phyloP scores from a whole-genome alignment of 2,797 vertebrate species.

The Erethizon dorsatum region DNA sequence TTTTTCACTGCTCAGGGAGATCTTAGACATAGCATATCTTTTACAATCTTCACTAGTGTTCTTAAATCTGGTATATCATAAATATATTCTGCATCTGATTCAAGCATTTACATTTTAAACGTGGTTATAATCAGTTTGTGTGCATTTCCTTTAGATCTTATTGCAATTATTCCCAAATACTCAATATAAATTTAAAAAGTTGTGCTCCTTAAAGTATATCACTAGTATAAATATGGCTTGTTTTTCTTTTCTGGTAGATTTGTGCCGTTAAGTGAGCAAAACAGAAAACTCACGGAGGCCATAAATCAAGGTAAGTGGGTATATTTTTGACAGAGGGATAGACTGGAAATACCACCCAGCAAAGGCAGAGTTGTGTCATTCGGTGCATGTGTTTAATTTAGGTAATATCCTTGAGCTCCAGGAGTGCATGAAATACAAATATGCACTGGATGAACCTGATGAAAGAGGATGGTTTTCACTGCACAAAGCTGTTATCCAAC shows the following conservation, averaged over 20 bases:
- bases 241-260: conserved; percentile 86
- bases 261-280: conserved; percentile 90
- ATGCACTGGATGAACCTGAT: conserved; percentile 93
- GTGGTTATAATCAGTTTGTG: not conserved
- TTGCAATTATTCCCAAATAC: conserved; percentile 32
- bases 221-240: conserved; percentile 32
- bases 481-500: conserved; percentile 91
- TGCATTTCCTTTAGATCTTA: not conserved
- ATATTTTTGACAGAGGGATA: not conserved
- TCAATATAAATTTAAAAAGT: not conserved
- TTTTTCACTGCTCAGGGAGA: not conserved
- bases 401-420: conserved; percentile 92
- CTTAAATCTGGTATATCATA: not conserved
- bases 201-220: not conserved
- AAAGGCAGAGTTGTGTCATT: conserved; percentile 38
- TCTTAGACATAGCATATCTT: not conserved
- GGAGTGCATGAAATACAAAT: conserved; percentile 89
- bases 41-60: not conserved
- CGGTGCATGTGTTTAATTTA: conserved; percentile 81
- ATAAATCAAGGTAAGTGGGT: conserved; percentile 91
- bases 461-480: conserved; percentile 93
- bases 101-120: conserved; percentile 52
- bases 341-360: not conserved
- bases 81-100: conserved; percentile 17
- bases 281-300: conserved; percentile 91